Evolutionary conservation across 2,797 vertebrate genomes (phyloP).

Genomic region (Pachyuromys duprasi): DNA sequence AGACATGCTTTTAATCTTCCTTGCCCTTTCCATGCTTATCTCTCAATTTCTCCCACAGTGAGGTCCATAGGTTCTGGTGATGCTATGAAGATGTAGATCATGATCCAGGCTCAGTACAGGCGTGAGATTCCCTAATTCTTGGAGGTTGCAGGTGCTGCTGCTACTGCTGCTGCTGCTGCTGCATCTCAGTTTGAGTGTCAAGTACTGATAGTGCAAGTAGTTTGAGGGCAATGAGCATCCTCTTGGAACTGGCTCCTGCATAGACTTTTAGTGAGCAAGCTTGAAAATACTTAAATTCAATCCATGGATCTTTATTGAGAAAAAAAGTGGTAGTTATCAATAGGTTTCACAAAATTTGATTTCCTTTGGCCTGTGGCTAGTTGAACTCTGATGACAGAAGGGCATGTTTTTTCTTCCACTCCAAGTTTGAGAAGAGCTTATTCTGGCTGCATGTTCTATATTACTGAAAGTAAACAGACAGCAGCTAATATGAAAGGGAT

Average conservation of each 20-base stretch:
- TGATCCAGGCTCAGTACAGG: no score
- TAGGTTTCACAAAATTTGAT: background rate
- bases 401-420: no score
- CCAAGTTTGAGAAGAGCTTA: background rate
- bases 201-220: fast-evolving
- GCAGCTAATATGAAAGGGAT: background rate
- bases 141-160: fast-evolving
- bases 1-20: conserved; percentile 36
- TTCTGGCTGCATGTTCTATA: background rate
- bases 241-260: background rate
- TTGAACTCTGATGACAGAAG: no score
- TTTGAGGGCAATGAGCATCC: background rate
- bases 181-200: background rate
- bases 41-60: fast-evolving
- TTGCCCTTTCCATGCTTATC: background rate
- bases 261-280: background rate
- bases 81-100: no score
- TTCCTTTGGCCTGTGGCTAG: background rate
- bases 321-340: background rate
- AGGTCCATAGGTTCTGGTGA: fast-evolving
- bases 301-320: background rate
- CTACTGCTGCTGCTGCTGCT: background rate
- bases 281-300: background rate
- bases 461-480: background rate
- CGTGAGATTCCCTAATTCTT: background rate